A percentile compares a stretch with the other conserved stretches of the same genome.
Conservation (phyloP, 1,140 invertebrate species). For the Bicyclus anynana region DNA sequence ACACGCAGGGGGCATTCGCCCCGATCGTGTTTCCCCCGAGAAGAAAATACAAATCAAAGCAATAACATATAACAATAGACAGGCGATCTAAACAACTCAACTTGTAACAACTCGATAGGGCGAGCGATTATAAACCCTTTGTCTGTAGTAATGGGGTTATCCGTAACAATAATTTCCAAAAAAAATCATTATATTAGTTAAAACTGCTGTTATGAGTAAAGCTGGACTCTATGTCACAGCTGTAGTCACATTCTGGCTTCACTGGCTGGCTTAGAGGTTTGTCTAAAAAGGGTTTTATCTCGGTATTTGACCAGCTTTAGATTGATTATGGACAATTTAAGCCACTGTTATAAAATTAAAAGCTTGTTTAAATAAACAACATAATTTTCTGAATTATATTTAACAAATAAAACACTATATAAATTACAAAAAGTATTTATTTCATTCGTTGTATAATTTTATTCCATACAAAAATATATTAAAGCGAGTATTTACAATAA, state of each 20-base stretch:
- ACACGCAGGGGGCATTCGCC: too few relatives aligned
- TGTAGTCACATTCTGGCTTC: constrained; percentile 27
- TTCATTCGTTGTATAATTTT: constrained; percentile 16
- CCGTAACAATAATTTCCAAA: too few relatives aligned
- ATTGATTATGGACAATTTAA: constrained; percentile 28
- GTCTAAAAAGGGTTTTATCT: constrained; percentile 31
- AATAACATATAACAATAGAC: too few relatives aligned
- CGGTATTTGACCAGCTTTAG: constrained; percentile 31
- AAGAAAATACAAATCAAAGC: too few relatives aligned
- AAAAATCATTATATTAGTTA: constrained; percentile 42
- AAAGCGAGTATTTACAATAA: constrained; percentile 13
- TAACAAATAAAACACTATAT: too few relatives aligned
- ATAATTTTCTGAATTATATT: too few relatives aligned
- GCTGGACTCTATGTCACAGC: constrained; percentile 28
- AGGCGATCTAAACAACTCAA: too few relatives aligned
- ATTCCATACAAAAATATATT: background rate
- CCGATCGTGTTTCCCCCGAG: too few relatives aligned
- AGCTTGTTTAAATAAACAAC: background rate
- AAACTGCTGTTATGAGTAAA: constrained; percentile 41
- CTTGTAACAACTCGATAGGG: too few relatives aligned
- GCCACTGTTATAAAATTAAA: constrained; percentile 37
- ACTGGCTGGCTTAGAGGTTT: constrained; percentile 28
- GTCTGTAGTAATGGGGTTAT: too few relatives aligned
- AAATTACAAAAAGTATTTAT: constrained; percentile 1
- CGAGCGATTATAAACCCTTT: too few relatives aligned